Conservation (phyloP, 35 echinoderm and acorn worm genomes). For the Acanthaster planci region DNA sequence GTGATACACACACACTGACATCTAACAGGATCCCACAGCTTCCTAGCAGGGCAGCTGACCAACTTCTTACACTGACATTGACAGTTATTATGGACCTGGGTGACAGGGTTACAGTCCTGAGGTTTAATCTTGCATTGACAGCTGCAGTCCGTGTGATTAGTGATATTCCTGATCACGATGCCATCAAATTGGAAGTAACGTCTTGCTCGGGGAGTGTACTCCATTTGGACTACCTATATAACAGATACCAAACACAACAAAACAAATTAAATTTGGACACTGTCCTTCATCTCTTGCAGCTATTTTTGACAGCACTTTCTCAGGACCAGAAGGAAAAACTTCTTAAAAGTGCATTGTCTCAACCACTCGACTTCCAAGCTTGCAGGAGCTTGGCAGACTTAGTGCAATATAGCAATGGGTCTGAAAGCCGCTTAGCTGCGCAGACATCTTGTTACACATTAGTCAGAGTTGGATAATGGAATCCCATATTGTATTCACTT, state of each 20-base stretch:
- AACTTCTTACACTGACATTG: slow-evolving; percentile 52
- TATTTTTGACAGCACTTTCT: neutral
- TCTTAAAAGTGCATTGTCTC: neutral
- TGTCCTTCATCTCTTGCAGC: neutral
- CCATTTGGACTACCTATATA: slow-evolving; percentile 44
- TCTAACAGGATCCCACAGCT: slow-evolving; percentile 49
- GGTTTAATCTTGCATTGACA: slow-evolving; percentile 58
- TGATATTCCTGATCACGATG: slow-evolving; percentile 24
- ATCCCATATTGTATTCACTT: too few species aligned
- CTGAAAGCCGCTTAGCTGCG: too few species aligned
- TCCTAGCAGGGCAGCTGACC: slow-evolving; percentile 33
- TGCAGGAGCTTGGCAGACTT: neutral
- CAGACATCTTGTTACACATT: too few species aligned
- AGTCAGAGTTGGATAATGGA: too few species aligned
- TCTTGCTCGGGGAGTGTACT: slow-evolving; percentile 12
- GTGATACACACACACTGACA: slow-evolving; percentile 57
- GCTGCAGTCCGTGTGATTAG: slow-evolving; percentile 41
- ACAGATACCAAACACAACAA: slow-evolving; percentile 15
- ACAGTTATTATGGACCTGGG: slow-evolving; percentile 56
- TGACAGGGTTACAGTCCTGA: slow-evolving; percentile 57
- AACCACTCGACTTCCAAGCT: neutral
- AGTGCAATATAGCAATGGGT: neutral
- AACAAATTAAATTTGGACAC: neutral
- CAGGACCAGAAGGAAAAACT: neutral
- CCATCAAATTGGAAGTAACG: slow-evolving; percentile 22